Evolutionary conservation across 35 echinoderm and acorn worm species (phyloP).

Genomic region (Diadema setosum): DNA sequence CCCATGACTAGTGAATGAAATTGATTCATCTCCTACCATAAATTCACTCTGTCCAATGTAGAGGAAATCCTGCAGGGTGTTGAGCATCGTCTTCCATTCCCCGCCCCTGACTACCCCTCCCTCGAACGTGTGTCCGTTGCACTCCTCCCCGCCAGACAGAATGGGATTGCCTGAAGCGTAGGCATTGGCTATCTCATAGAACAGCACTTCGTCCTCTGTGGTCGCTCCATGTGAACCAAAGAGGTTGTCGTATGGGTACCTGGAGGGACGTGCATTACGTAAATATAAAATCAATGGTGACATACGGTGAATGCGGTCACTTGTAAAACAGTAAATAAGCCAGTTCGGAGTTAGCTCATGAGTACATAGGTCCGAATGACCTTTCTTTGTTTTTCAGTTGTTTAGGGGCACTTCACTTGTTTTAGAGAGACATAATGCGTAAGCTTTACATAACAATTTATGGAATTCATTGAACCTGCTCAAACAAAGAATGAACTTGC

Average conservation of each 20-base stretch:
- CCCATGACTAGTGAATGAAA: too few relatives aligned
- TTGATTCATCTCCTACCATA: constrained; percentile 92
- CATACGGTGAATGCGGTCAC: too few relatives aligned
- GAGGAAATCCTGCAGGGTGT: constrained; percentile 88
- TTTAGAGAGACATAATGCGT: too few relatives aligned
- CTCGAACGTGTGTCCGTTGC: constrained; percentile 33
- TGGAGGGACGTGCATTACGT: background rate
- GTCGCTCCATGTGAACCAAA: constrained; percentile 10
- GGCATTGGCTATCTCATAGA: constrained; percentile 55
- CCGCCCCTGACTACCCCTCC: constrained; percentile 31
- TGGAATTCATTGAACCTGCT: too few relatives aligned
- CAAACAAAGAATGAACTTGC: too few relatives aligned
- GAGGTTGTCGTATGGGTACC: constrained; percentile 75
- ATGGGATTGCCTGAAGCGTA: constrained; percentile 65
- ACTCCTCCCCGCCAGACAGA: constrained; percentile 39
- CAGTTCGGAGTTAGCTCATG: too few relatives aligned
- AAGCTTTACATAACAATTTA: too few relatives aligned
- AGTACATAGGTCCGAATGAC: too few relatives aligned
- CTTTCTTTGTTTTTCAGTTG: too few relatives aligned
- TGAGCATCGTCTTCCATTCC: constrained; percentile 16
- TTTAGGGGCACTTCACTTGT: too few relatives aligned
- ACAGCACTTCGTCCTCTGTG: constrained; percentile 74
- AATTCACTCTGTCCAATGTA: constrained; percentile 45
- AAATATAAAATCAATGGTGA: too few relatives aligned
- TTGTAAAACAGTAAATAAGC: too few relatives aligned